phyloP scores from a whole-genome alignment of 2,113 vertebrate species.

The rabbit (Oryctolagus cuniculus) region mOryCun1.1 NC_091441.1:35895001-35895500 shows the following conservation, averaged over 20 bases:
- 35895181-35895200: background rate
- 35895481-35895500: no score
- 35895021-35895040: background rate
- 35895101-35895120: background rate
- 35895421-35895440: no score
- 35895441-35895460: no score
- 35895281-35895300: no score
- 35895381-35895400: no score
- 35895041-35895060: background rate
- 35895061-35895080: background rate
- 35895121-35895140: background rate
- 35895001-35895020: background rate
- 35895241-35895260: background rate
- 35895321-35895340: no score
- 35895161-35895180: background rate
- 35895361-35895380: no score
- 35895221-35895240: background rate
- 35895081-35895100: background rate
- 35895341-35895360: no score
- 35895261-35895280: slow-evolving; percentile 9
- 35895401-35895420: no score
- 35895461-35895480: no score
- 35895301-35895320: no score
- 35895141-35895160: background rate
- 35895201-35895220: background rate